phyloP scores from a whole-genome alignment of 1,140 invertebrate genomes.

The Rhagoletis zephyria region DNA sequence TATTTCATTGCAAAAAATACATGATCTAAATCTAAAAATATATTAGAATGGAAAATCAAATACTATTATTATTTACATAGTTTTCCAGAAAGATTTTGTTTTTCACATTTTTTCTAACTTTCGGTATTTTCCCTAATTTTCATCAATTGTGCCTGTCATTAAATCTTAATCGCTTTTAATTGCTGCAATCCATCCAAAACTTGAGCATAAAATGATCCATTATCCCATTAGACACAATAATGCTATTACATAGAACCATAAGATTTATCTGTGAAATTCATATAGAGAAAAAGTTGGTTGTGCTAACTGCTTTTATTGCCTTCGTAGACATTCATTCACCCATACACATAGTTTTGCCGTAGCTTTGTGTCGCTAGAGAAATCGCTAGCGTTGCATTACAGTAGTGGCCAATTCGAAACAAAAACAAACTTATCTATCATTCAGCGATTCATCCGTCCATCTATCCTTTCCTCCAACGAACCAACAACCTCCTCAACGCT shows the following conservation, averaged over 20 bases:
- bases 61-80: too few species aligned
- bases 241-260: neutral
- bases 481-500: constrained; percentile 24
- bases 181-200: constrained; percentile 24
- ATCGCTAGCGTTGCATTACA: constrained; percentile 10
- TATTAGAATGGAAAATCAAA: too few species aligned
- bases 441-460: neutral
- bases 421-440: constrained; percentile 31
- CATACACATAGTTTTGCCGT: neutral
- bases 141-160: neutral
- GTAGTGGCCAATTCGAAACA: neutral
- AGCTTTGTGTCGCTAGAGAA: neutral
- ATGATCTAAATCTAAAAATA: too few species aligned
- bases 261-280: neutral
- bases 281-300: neutral
- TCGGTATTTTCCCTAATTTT: neutral
- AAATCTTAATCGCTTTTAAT: constrained; percentile 22
- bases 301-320: constrained; percentile 15
- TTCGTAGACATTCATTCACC: neutral
- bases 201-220: constrained; percentile 10
- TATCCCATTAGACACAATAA: constrained; percentile 11
- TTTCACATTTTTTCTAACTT: too few species aligned
- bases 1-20: too few species aligned
- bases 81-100: too few species aligned
- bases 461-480: neutral